Conservation (phyloP, 2,797 vertebrate species). For the Ambastaia sidthimunki region DNA sequence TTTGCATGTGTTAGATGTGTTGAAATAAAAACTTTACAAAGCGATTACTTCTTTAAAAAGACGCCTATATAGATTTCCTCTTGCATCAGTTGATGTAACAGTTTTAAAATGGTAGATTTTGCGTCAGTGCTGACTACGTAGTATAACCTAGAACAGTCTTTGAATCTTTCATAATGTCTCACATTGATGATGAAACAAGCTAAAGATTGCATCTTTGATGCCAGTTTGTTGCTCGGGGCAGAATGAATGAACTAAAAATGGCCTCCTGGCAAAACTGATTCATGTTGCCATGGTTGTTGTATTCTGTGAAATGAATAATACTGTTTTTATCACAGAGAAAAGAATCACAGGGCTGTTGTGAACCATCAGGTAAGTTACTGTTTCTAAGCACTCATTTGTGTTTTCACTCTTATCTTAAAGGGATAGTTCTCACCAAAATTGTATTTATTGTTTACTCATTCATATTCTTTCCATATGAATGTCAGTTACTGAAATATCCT, state of each 20-base stretch:
- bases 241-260: slow-evolving; percentile 28
- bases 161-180: slow-evolving; percentile 23
- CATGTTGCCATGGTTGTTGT: slow-evolving; percentile 8
- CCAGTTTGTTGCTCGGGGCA: slow-evolving; percentile 23
- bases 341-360: slow-evolving; percentile 8
- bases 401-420: background rate
- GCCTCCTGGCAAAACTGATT: slow-evolving; percentile 15
- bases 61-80: background rate
- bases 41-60: slow-evolving; percentile 27
- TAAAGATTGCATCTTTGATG: slow-evolving; percentile 35
- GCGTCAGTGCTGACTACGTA: background rate
- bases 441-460: background rate
- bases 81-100: slow-evolving; percentile 19
- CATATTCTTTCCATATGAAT: too few species aligned
- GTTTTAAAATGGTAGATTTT: slow-evolving; percentile 12
- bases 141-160: slow-evolving; percentile 16
- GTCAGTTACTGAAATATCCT: too few species aligned
- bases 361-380: slow-evolving; percentile 30
- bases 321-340: slow-evolving; percentile 18
- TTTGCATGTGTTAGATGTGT: slow-evolving; percentile 11
- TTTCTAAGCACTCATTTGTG: background rate
- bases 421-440: background rate
- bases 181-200: slow-evolving; percentile 28
- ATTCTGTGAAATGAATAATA: slow-evolving; percentile 1
- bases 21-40: slow-evolving; percentile 11